Evolutionary conservation across 2,888 invertebrate genomes (phyloP), one percentile per base, ranked within the genome.

Genomic region (Tineola bisselliella): DNA sequence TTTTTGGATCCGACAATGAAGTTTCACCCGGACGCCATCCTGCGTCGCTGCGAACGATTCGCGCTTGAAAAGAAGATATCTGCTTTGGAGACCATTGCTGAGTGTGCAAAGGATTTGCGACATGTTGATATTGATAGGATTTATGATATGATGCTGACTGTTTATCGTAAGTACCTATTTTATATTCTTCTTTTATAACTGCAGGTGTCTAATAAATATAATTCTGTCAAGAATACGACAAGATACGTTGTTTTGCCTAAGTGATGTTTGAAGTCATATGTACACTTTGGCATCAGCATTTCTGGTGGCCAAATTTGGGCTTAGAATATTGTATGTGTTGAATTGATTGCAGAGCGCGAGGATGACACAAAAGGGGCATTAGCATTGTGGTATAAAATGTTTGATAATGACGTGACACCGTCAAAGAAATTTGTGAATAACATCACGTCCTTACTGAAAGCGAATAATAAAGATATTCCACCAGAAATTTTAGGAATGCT

Each of bases 151-250:
- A 87, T 89, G 33, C 65, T 90, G 68, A 83, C 84, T 66, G 77
- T 88, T 13, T 75, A 84, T 65, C 81, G 90, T 89, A 69, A 88
- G 88, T 83, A 31, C n/a, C n/a, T n/a, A n/a, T n/a, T n/a, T n/a
- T n/a, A n/a, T n/a, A n/a, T n/a, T n/a, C n/a, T n/a, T n/a, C n/a
- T n/a, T n/a, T n/a, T n/a, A n/a, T n/a, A n/a, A n/a, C n/a, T n/a
- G n/a, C n/a, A n/a, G n/a, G n/a, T n/a, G n/a, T n/a, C n/a, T n/a
- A n/a, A n/a, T n/a, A n/a, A n/a, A n/a, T n/a, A n/a, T n/a, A n/a
- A n/a, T n/a, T n/a, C n/a, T n/a, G n/a, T n/a, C n/a, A n/a, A n/a
- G n/a, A n/a, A n/a, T n/a, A n/a, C n/a, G n/a, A n/a, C n/a, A n/a
- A n/a, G n/a, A n/a, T n/a, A n/a, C n/a, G n/a, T n/a, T n/a, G n/a